phyloP scores from a whole-genome alignment of 2,888 invertebrate genomes.

The Parnassius apollo region DNA sequence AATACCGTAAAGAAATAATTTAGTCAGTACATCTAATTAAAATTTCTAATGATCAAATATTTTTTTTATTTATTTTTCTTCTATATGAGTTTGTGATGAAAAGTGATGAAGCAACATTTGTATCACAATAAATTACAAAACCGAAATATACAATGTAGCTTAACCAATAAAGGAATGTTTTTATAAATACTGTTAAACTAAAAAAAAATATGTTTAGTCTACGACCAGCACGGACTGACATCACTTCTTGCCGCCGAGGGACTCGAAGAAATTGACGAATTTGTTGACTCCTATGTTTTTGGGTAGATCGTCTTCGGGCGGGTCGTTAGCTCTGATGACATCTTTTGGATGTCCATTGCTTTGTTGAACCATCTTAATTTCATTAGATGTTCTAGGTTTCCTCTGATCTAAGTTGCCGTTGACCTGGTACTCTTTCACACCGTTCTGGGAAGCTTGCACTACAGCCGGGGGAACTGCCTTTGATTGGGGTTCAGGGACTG shows the following conservation, averaged over 20 bases:
- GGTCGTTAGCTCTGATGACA: conserved; percentile 71
- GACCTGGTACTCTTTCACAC: conserved; percentile 34
- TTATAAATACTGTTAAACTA: conserved; percentile 23
- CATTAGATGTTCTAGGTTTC: conserved; percentile 60
- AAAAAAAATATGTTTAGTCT: conserved; percentile 26
- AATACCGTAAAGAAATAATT: conserved; percentile 17
- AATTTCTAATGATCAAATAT: background rate
- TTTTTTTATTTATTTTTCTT: background rate
- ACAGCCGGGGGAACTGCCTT: conserved; percentile 26
- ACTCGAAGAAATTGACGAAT: conserved; percentile 75
- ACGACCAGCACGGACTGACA: conserved; percentile 26
- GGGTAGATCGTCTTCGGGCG: conserved; percentile 72
- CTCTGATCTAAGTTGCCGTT: conserved; percentile 45
- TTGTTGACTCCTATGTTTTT: conserved; percentile 76
- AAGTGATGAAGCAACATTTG: conserved; percentile 4
- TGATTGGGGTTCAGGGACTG: conserved; percentile 37
- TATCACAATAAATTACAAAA: conserved; percentile 8
- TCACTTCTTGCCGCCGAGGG: conserved; percentile 72
- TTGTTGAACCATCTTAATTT: conserved; percentile 67
- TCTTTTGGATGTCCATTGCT: conserved; percentile 62
- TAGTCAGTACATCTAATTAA: conserved; percentile 3
- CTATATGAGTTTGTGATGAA: conserved; percentile 12
- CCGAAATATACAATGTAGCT: conserved; percentile 14
- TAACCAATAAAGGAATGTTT: conserved; percentile 19
- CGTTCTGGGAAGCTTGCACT: conserved; percentile 33